phyloP scores from a whole-genome alignment of 2,113 vertebrate genomes.

The Trichechus manatus region DNA sequence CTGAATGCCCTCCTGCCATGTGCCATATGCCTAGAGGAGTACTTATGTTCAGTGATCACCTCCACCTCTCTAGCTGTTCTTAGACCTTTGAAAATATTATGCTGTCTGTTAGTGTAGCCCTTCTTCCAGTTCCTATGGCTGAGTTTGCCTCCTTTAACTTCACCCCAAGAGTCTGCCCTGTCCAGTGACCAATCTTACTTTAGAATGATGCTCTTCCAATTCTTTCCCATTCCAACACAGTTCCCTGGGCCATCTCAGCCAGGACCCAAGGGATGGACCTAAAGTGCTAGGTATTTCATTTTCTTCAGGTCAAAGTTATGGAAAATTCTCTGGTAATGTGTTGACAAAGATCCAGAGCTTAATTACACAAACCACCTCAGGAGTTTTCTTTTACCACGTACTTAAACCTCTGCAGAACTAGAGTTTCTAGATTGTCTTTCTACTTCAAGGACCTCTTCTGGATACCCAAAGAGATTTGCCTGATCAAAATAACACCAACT shows the following conservation, averaged over 20 bases:
- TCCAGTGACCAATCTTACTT: background rate
- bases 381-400: background rate
- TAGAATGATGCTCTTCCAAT: background rate
- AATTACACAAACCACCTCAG: background rate
- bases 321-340: background rate
- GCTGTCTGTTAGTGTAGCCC: background rate
- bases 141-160: background rate
- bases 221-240: background rate
- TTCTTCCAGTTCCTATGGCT: background rate
- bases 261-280: background rate
- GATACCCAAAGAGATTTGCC: background rate
- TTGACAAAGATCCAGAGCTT: background rate
- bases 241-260: background rate
- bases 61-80: background rate
- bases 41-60: background rate
- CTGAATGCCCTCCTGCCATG: background rate
- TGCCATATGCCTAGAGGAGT: background rate
- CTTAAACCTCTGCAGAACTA: background rate
- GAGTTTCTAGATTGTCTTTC: background rate
- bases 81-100: slow-evolving; percentile 1
- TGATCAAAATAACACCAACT: slow-evolving; percentile 42
- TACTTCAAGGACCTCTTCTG: background rate
- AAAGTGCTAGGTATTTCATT: background rate
- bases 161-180: background rate
- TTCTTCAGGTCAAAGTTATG: background rate